Evolutionary conservation across 2,888 invertebrate species (phyloP).

Genomic region (Apotomis betuletana): DNA sequence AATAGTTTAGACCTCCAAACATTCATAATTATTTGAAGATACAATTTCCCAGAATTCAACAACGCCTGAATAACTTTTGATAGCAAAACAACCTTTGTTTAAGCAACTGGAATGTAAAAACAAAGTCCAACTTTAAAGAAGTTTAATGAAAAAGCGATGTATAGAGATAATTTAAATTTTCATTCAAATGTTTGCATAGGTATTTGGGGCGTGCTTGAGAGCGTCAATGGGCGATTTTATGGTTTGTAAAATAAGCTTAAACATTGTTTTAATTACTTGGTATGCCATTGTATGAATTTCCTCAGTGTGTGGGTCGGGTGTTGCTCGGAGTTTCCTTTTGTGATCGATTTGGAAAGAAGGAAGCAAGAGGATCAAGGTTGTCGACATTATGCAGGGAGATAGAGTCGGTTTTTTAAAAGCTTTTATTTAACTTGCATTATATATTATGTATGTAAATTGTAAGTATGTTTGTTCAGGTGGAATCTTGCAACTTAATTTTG

Average conservation of each 20-base stretch:
- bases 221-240: slow-evolving; percentile 6
- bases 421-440: too few species aligned
- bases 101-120: slow-evolving; percentile 14
- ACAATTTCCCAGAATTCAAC: not conserved
- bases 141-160: slow-evolving; percentile 34
- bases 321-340: too few species aligned
- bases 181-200: slow-evolving; percentile 32
- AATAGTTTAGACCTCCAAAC: not conserved
- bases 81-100: slow-evolving; percentile 16
- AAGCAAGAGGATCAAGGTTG: too few species aligned
- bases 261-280: too few species aligned
- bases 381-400: too few species aligned
- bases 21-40: not conserved
- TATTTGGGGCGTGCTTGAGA: slow-evolving; percentile 5
- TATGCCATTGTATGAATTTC: too few species aligned
- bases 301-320: too few species aligned
- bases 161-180: slow-evolving; percentile 29
- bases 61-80: not conserved
- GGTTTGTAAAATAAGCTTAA: not conserved
- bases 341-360: too few species aligned
- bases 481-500: too few species aligned
- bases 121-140: slow-evolving; percentile 27
- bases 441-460: too few species aligned
- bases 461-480: too few species aligned
- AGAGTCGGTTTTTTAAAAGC: too few species aligned